A percentile compares a stretch with the other conserved stretches of the same genome.
Evolutionary conservation across 2,113 vertebrate species (phyloP).

Genomic region (Megaceryle maxima): DNA sequence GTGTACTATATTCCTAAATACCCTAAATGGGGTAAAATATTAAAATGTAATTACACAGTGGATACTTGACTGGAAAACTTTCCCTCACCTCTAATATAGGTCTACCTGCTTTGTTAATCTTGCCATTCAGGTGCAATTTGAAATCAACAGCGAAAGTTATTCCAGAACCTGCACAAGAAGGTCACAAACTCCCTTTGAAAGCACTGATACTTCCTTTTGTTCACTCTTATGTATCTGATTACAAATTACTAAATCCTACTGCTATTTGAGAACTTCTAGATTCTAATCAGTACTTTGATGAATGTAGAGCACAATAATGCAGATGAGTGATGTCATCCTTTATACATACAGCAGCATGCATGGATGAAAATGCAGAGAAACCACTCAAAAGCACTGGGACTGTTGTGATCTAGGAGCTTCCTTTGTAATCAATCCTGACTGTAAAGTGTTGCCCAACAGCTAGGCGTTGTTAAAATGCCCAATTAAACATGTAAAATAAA

Average conservation of each 20-base stretch:
- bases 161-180: conserved; percentile 49
- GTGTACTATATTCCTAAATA: background rate
- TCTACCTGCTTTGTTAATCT: conserved; percentile 13
- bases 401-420: background rate
- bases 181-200: conserved; percentile 66
- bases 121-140: conserved; percentile 53
- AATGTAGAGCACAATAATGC: conserved; percentile 50
- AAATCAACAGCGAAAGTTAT: conserved; percentile 44
- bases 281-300: conserved; percentile 69
- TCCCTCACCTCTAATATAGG: background rate
- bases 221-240: conserved; percentile 53
- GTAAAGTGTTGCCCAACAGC: background rate
- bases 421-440: background rate
- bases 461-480: background rate
- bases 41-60: background rate
- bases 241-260: conserved; percentile 61
- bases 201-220: conserved; percentile 69
- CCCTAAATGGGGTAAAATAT: background rate
- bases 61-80: background rate
- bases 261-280: conserved; percentile 69
- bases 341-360: conserved; percentile 38
- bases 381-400: background rate
- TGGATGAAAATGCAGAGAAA: background rate
- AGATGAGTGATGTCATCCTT: conserved; percentile 69
- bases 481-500: background rate